Evolutionary conservation across 2,888 invertebrate genomes (phyloP), one percentile per base, ranked within the genome.

Genomic region (Thymelicus lineola): DNA sequence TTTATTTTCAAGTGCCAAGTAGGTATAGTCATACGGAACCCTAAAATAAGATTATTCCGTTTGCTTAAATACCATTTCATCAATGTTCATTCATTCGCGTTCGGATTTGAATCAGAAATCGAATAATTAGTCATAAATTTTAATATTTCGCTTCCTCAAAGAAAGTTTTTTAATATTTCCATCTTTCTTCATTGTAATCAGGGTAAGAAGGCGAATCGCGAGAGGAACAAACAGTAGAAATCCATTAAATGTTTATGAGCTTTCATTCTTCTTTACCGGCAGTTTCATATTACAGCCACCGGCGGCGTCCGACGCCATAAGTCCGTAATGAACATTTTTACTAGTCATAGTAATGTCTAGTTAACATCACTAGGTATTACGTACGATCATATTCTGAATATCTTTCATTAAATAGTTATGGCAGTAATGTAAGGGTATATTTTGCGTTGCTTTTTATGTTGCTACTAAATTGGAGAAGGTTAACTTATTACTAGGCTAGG

Each of bases 201-300:
- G 71, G 71, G 72, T 69, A 71, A 64, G 68, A 74, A 72, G 63
- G 73, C 68, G 62, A 48, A 57, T 15, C 17, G 71, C 66, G 70
- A 71, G 72, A 73, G 72, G 64, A 73, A 72, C 81, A 77, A 80
- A 79, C 72, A 78, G 79, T 76, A 75, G 75, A 77, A 79, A 64
- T 59, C 72, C 73, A 80, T 81, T 81, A 81, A 82, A 77, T 76
- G 65, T 80, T 81, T 80, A 80, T 77, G 79, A 77, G 77, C 74
- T 71, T 73, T 75, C 75, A 77, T 67, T 72, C 71, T 72, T 70
- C 68, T 68, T 70, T 59, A 42, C 57, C 45, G 60, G n/a, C 48
- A 50, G 50, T 70, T 72, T 70, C 53, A 46, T 62, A 70, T 70
- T 66, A 72, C 64, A 50, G 59, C 38, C 36, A 53, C 61, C 59